Evolutionary conservation across 2,113 vertebrate genomes (phyloP).

Genomic region (Maccullochella peelii): DNA sequence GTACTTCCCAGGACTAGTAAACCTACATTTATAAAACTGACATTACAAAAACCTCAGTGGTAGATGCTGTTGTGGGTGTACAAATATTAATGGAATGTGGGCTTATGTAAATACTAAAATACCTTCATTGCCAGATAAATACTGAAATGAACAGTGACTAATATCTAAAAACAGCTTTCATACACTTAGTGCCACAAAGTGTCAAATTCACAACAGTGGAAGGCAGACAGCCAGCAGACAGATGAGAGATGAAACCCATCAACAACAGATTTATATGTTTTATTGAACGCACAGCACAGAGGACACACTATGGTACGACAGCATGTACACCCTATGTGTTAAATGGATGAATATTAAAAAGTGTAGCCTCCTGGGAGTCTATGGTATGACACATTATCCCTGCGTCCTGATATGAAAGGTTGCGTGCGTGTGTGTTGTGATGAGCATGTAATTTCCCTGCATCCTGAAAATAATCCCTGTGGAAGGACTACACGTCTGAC

Average conservation of each 20-base stretch:
- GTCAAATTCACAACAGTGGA: neutral
- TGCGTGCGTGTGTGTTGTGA: neutral
- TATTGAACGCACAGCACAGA: constrained; percentile 28
- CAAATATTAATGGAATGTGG: neutral
- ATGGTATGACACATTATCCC: neutral
- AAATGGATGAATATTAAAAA: constrained; percentile 39
- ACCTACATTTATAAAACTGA: neutral
- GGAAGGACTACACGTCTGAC: neutral
- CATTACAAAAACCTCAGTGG: neutral
- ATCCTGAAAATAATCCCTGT: constrained; percentile 5
- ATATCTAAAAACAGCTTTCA: neutral
- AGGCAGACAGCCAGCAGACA: neutral
- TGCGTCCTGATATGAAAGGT: neutral
- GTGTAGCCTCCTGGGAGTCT: neutral
- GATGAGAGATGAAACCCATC: constrained; percentile 27
- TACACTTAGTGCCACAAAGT: neutral
- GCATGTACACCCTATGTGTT: constrained; percentile 4
- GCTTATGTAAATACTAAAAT: neutral
- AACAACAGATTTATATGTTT: constrained; percentile 8
- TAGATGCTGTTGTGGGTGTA: neutral
- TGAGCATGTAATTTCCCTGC: neutral
- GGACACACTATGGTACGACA: neutral
- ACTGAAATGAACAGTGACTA: neutral
- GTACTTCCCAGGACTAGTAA: neutral
- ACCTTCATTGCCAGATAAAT: neutral